Base-by-base conservation (phyloP, 2,888 invertebrate genomes). In the Choreutis nemorana region DNA sequence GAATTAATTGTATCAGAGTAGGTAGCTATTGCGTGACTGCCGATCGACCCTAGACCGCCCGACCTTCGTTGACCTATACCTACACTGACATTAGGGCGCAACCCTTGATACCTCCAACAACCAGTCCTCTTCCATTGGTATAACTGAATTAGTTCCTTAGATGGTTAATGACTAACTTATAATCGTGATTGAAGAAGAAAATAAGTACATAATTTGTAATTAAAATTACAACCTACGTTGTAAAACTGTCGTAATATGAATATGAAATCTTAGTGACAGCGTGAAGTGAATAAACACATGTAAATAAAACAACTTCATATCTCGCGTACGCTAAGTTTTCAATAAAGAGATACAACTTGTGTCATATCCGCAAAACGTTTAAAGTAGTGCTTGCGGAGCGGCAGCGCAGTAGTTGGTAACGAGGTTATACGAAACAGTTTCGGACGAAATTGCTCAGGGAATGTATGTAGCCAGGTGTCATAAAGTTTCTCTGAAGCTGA, bases 341-440 rank as follows among this genome's bases (percentile, higher is more conserved):
- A 71, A 68, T 70, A 70, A 65, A 62, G 58, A 47, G 55, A 54
- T 61, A 60, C 62, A 61, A 64, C 55, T 60, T 54, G 51, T 49
- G 55, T 56, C 55, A 58, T 64, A 59, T 62, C 62, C 57, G 50
- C 60, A 55, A 53, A 68, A 57, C 63, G 63, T 62, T 65, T 62
- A 60, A n/a, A n/a, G n/a, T n/a, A n/a, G n/a, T n/a, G n/a, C 64
- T 67, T 58, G 60, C 62, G 56, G 50, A 50, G 51, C 48, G 46
- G 47, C 45, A 46, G 45, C 48, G 48, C 56, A 50, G 53, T 56
- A 63, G 59, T 65, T 57, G 55, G 66, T 72, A 70, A 73, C 70
- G 59, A 70, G 66, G 67, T 70, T 68, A 64, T 63, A 63, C 63
- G 55, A 55, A 64, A 63, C 67, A 61, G 61, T 68, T 70, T 64